Base-by-base conservation (phyloP, 2,888 invertebrate genomes). In the Melanostoma mellinum region DNA sequence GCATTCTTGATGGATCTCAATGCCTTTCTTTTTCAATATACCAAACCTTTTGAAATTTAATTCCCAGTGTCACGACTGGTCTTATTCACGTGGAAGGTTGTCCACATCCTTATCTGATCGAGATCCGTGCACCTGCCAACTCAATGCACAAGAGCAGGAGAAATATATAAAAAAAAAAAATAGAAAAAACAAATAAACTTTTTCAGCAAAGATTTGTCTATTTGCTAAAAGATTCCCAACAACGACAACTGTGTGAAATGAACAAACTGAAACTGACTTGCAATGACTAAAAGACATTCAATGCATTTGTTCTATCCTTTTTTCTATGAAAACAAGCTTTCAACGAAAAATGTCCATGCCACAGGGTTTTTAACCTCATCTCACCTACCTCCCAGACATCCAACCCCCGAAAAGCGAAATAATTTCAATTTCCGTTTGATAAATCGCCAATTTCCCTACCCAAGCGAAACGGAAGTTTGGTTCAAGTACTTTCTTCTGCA, bases 401-500 rank as follows among this genome's bases (percentile, higher is more conserved):
- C 20, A 30, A 6, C 44, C 55, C 67, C 65, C n/a, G 35, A 60
- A 61, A 79, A 67, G 61, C 48, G 67, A 79, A 79, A 79, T 79
- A 79, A 79, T 79, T 79, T 79, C 79, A 79, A 79, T 79, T 79
- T 79, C 73, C 79, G 79, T 79, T 79, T 79, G 79, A 79, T 79
- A 79, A 79, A 79, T 79, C 79, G 79, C 79, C 79, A 79, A 79
- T 79, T 79, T 79, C 79, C 79, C 68, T 79, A 74, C 50, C 68
- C 79, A 61, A 68, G 68, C 79, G 73, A 42, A 79, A 79, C 73
- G 73, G 73, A 79, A 79, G 79, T 79, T 79, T 55, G 61, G 73
- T 68, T 79, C 73, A 73, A 79, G 68, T 79, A 73, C 71, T 71
- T 72, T 78, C 72, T 78, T 53, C 52, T 79, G 55, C 79, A 73